Evolutionary conservation across 2,113 vertebrate genomes (phyloP).

Genomic region (Gopherus flavomarginatus): DNA sequence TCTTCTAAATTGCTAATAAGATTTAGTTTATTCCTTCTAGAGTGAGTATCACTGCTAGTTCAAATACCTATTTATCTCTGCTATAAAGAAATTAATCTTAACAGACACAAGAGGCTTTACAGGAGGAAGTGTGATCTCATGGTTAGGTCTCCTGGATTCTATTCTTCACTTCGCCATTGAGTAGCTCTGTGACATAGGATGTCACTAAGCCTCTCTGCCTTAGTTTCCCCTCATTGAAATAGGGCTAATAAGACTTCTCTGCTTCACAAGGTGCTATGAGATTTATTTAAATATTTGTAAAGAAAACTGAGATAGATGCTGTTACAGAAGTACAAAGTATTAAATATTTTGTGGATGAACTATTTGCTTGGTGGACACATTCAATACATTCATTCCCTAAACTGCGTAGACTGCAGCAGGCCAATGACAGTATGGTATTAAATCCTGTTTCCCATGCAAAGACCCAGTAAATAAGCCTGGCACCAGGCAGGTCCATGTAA

Average conservation of each 20-base stretch:
- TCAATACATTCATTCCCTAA: neutral
- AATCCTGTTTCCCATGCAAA: neutral
- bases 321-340: neutral
- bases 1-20: neutral
- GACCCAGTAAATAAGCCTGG: neutral
- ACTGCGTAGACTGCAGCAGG: neutral
- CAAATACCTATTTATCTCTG: neutral
- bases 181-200: neutral
- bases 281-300: neutral
- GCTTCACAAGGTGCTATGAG: neutral
- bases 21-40: neutral
- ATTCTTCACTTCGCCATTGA: neutral
- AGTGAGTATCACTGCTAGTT: neutral
- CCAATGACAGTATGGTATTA: neutral
- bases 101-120: neutral
- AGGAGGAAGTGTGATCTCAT: neutral
- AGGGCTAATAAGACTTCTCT: neutral
- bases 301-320: neutral
- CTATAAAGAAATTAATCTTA: accelerated
- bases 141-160: neutral
- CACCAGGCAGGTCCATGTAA: neutral
- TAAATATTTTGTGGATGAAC: neutral
- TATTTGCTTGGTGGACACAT: neutral
- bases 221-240: accelerated
- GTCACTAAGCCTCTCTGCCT: neutral